phyloP scores from a whole-genome alignment of 2,888 invertebrate species.

The Epinotia bilunana region DNA sequence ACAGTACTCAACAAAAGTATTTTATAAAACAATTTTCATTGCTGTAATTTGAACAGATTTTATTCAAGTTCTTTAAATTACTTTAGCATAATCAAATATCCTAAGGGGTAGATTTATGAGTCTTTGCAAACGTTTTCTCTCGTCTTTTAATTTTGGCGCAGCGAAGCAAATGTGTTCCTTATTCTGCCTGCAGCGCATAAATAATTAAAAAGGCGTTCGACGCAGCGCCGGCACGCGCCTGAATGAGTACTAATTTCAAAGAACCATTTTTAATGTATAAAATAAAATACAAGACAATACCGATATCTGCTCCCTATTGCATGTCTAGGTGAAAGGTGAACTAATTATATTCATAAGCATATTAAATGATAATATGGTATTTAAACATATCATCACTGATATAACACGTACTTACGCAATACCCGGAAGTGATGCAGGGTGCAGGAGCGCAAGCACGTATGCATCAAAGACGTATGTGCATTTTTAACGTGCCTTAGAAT shows the following conservation, averaged over 20 bases:
- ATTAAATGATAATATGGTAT: too few relatives aligned
- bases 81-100: conserved; percentile 29
- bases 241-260: conserved; percentile 70
- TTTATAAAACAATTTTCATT: not conserved
- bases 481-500: too few relatives aligned
- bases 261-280: conserved; percentile 59
- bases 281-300: conserved; percentile 42
- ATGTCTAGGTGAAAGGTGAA: not conserved
- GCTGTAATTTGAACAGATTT: not conserved
- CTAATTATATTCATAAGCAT: too few relatives aligned
- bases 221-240: conserved; percentile 62
- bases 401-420: too few relatives aligned
- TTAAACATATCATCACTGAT: too few relatives aligned
- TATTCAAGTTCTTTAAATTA: conserved; percentile 11
- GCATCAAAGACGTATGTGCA: too few relatives aligned
- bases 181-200: conserved; percentile 76
- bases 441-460: too few relatives aligned
- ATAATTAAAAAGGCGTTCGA: conserved; percentile 77
- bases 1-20: not conserved
- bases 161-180: conserved; percentile 67
- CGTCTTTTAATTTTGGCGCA: conserved; percentile 68
- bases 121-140: conserved; percentile 32
- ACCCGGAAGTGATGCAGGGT: too few relatives aligned
- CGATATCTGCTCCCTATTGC: not conserved
- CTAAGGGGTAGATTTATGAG: conserved; percentile 30